These are phyloP conservation scores for Amphiprion ocellaris DNA, from an alignment of 2,113 vertebrate species.

Conservation along the genomic window DNA sequence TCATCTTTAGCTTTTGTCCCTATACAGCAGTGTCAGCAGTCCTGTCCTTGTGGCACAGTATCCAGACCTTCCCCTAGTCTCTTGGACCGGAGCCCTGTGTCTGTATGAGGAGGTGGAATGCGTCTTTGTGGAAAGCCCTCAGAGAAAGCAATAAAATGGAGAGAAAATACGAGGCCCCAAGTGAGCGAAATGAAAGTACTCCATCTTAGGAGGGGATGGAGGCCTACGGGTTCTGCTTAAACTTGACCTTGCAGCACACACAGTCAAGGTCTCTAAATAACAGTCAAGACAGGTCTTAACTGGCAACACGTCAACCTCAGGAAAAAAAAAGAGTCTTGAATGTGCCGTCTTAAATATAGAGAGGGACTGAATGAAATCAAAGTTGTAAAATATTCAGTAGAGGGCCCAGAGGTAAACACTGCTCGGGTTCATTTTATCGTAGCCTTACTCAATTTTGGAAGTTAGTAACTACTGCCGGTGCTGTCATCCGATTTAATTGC, in stretches of 20 bases:
- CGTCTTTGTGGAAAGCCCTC: conserved; percentile 76
- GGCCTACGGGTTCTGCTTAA: conserved; percentile 67
- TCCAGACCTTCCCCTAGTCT: conserved; percentile 67
- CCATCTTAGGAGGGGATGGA: conserved; percentile 73
- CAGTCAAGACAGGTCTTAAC: conserved; percentile 47
- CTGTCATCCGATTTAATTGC: conserved; percentile 52
- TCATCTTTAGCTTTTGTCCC: conserved; percentile 74
- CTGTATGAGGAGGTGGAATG: conserved; percentile 74
- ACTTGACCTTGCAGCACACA: conserved; percentile 73
- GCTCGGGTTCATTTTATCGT: conserved; percentile 47
- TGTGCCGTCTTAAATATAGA: conserved; percentile 37
- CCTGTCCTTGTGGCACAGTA: conserved; percentile 71
- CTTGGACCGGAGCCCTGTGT: conserved; percentile 68
- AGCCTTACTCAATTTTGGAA: conserved; percentile 51
- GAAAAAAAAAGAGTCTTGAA: conserved; percentile 29
- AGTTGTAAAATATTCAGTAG: conserved; percentile 66
- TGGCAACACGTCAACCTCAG: conserved; percentile 54
- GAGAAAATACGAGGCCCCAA: conserved; percentile 78
- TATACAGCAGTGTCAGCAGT: conserved; percentile 76
- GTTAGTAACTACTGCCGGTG: conserved; percentile 43
- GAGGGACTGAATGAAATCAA: conserved; percentile 41
- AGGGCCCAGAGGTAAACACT: conserved; percentile 46
- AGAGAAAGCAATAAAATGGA: conserved; percentile 79
- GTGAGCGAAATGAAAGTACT: conserved; percentile 81
- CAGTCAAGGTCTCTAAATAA: conserved; percentile 70